Conservation (phyloP, 1,140 invertebrate species). For the Neodiprion virginianus region DNA sequence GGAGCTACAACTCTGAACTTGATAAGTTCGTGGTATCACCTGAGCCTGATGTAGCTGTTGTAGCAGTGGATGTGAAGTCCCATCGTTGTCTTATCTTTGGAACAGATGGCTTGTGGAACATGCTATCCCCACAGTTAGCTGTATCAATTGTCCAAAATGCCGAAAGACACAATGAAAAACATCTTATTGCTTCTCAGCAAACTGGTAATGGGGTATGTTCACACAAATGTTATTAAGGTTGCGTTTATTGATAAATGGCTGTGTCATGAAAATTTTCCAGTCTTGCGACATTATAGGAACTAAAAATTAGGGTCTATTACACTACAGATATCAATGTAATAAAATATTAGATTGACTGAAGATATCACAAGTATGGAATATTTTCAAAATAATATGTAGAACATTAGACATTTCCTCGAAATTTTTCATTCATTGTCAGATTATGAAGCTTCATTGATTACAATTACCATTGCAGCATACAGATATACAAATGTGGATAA, state of each 20-base stretch:
- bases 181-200: conserved; percentile 61
- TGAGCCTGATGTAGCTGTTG: conserved; percentile 91
- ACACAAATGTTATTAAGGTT: conserved; percentile 5
- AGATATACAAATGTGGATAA: conserved; percentile 72
- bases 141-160: conserved; percentile 84
- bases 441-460: too few relatives aligned
- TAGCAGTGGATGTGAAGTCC: conserved; percentile 80
- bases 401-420: too few relatives aligned
- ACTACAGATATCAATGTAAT: too few relatives aligned
- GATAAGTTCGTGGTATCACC: conserved; percentile 96
- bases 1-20: conserved; percentile 92
- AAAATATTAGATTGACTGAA: too few relatives aligned
- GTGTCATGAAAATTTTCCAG: conserved; percentile 19
- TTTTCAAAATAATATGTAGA: too few relatives aligned
- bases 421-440: too few relatives aligned
- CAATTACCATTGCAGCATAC: conserved; percentile 39
- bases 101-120: conserved; percentile 97
- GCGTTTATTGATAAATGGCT: conserved; percentile 8
- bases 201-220: conserved; percentile 51
- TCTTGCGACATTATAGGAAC: conserved; percentile 19
- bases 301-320: not conserved
- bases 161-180: conserved; percentile 80
- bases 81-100: conserved; percentile 92
- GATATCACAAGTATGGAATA: too few relatives aligned
- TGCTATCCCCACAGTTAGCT: conserved; percentile 84